phyloP scores from a whole-genome alignment of 2,113 vertebrate species.

The Pygathrix nemaeus region DNA sequence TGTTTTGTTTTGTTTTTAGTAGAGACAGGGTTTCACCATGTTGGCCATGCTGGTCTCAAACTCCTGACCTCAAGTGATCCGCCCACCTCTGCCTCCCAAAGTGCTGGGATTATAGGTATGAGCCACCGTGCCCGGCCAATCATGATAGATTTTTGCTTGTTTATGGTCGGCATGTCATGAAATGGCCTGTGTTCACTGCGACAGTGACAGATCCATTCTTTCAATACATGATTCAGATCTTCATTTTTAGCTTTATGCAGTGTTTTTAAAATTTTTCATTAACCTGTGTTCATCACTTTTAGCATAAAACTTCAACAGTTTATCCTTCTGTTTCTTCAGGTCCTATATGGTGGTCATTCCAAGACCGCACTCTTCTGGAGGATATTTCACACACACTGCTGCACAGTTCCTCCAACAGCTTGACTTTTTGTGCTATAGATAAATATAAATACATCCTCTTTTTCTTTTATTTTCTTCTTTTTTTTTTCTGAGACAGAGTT shows the following conservation, averaged over 20 bases:
- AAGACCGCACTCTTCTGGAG: background rate
- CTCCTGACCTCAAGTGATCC: too few species aligned
- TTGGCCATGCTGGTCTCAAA: too few species aligned
- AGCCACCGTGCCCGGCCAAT: too few species aligned
- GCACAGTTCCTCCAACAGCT: background rate
- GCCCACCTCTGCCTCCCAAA: too few species aligned
- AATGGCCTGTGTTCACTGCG: background rate
- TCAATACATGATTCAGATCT: background rate
- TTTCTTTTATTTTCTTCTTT: background rate
- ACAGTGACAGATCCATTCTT: background rate
- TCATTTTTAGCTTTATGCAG: background rate
- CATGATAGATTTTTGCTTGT: background rate
- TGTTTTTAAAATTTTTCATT: background rate
- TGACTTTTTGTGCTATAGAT: background rate
- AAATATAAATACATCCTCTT: background rate
- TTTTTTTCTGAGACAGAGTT: too few species aligned
- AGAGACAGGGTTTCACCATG: too few species aligned
- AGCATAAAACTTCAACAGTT: background rate
- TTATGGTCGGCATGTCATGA: background rate
- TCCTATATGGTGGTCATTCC: background rate
- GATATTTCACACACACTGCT: background rate
- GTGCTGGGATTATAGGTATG: too few species aligned
- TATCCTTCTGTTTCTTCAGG: background rate
- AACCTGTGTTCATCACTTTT: background rate
- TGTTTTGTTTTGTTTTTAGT: too few species aligned